phyloP scores from a whole-genome alignment of 2,888 invertebrate genomes.

The Eristalinus sepulchralis region DNA sequence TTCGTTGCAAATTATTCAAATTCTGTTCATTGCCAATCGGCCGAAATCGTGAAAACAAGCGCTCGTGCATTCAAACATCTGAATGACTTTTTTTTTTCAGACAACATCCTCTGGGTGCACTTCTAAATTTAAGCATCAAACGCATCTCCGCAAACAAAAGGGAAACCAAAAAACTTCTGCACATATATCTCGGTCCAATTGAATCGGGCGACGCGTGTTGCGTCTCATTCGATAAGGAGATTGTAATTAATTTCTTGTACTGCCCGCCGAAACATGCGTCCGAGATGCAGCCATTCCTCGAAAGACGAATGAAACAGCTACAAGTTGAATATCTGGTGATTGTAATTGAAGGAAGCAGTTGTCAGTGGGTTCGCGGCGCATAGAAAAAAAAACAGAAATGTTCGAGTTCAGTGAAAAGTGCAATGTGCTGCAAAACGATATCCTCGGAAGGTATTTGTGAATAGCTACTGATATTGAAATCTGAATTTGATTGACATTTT shows the following conservation, averaged over 20 bases:
- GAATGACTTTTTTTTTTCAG: neutral
- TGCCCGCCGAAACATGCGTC: neutral
- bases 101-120: neutral
- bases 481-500: neutral
- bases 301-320: conserved; percentile 1
- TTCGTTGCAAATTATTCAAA: neutral
- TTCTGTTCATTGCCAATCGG: neutral
- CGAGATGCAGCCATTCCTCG: neutral
- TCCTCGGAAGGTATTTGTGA: conserved; percentile 75
- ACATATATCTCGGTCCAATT: conserved; percentile 18
- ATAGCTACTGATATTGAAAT: neutral
- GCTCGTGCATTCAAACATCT: neutral
- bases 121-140: conserved; percentile 54
- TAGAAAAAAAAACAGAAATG: conserved; percentile 60
- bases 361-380: neutral
- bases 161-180: conserved; percentile 3
- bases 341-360: conserved; percentile 50
- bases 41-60: neutral
- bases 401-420: conserved; percentile 77
- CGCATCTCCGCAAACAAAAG: conserved; percentile 35
- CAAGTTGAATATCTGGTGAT: conserved; percentile 32
- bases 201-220: neutral
- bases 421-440: conserved; percentile 74
- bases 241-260: conserved; percentile 57
- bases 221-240: conserved; percentile 39